These are phyloP conservation scores for Xiphophorus maculatus DNA, from an alignment of 2,113 vertebrate species.

Conservation along the genomic window DNA sequence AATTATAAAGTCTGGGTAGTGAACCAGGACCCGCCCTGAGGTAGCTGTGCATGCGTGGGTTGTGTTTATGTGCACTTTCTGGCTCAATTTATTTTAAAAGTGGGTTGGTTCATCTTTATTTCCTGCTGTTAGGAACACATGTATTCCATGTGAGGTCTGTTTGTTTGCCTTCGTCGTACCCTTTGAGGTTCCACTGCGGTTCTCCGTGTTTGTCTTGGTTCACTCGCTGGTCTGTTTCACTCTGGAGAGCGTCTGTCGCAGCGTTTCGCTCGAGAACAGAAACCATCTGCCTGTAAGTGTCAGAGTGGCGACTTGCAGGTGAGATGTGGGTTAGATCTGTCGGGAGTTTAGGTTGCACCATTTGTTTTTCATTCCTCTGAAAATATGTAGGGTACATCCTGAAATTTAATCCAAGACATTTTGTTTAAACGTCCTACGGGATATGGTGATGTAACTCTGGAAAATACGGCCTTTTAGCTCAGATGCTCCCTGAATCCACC, in stretches of 20 bases:
- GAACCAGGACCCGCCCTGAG: conserved; percentile 49
- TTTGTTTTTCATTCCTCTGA: neutral
- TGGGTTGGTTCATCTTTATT: conserved; percentile 62
- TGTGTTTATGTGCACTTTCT: conserved; percentile 66
- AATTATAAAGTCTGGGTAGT: no score
- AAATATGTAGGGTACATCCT: neutral
- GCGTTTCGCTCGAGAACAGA: neutral
- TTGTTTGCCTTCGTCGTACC: conserved; percentile 69
- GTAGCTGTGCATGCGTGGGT: conserved; percentile 40
- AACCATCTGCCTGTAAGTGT: neutral
- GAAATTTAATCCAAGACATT: neutral
- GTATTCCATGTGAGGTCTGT: conserved; percentile 58
- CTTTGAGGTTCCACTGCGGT: conserved; percentile 42
- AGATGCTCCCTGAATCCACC: neutral
- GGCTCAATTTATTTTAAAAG: conserved; percentile 72
- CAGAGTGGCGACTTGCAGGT: conserved; percentile 1
- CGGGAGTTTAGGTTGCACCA: neutral
- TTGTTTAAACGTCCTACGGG: conserved; percentile 7
- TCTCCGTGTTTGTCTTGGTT: conserved; percentile 50
- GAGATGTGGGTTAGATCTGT: neutral
- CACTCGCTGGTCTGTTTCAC: conserved; percentile 32
- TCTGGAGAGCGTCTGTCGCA: conserved; percentile 13
- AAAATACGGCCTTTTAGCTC: conserved; percentile 3
- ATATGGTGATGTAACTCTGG: neutral
- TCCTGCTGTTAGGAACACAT: conserved; percentile 61